Evolutionary conservation across 2,888 invertebrate genomes (phyloP).

Genomic region (Ichneumoninae sp.): DNA sequence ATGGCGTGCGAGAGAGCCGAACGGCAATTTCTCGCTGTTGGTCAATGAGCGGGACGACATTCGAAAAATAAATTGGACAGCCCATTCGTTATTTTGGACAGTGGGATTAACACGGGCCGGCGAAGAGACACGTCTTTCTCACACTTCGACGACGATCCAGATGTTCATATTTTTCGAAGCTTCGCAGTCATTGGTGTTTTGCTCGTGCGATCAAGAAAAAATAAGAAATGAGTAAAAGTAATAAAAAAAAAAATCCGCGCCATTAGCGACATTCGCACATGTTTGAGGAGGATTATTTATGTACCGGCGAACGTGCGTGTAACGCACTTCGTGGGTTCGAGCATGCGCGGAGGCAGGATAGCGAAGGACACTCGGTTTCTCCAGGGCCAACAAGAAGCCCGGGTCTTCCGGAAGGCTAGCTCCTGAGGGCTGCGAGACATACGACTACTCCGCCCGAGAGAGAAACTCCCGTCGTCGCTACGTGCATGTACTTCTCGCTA

Average conservation of each 20-base stretch:
- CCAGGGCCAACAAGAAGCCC: conserved; percentile 16
- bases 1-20: conserved; percentile 44
- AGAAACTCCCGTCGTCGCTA: conserved; percentile 14
- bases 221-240: background rate
- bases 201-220: conserved; percentile 36
- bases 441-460: conserved; percentile 20
- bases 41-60: conserved; percentile 50
- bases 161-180: conserved; percentile 68
- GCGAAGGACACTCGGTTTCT: conserved; percentile 23
- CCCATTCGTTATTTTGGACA: conserved; percentile 61
- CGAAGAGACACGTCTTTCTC: conserved; percentile 67
- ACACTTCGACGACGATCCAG: conserved; percentile 65
- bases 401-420: conserved; percentile 8
- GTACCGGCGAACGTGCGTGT: conserved; percentile 37
- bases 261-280: conserved; percentile 71
- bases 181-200: conserved; percentile 60
- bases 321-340: conserved; percentile 47
- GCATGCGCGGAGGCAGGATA: conserved; percentile 36
- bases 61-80: conserved; percentile 34
- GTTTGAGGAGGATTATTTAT: conserved; percentile 67
- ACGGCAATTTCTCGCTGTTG: conserved; percentile 53
- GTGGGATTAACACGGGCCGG: conserved; percentile 46
- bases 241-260: conserved; percentile 37
- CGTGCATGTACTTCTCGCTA: conserved; percentile 29
- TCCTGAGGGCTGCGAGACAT: conserved; percentile 1